Percentiles rank a stretch among this genome's conserved stretches.
phyloP scores from a whole-genome alignment of 2,888 invertebrate species.

The Rhogogaster chlorosoma region DNA sequence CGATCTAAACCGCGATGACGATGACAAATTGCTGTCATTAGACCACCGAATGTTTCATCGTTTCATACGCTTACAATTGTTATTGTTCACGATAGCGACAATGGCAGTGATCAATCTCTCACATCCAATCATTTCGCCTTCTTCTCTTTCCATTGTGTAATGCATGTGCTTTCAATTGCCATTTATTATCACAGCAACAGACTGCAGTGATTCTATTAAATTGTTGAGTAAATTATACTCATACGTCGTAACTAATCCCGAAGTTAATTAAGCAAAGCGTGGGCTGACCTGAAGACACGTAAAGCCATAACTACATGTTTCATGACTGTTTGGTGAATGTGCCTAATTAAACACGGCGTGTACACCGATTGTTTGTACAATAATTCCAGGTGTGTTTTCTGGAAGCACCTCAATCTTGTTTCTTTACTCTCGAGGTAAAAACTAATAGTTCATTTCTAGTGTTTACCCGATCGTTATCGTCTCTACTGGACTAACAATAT shows the following conservation, averaged over 20 bases:
- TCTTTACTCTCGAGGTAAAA: constrained; percentile 2
- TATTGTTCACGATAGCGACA: neutral
- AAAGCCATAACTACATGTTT: neutral
- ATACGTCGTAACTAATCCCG: constrained; percentile 17
- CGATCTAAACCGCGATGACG: constrained; percentile 31
- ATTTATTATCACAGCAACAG: neutral
- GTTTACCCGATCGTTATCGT: neutral
- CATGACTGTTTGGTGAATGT: neutral
- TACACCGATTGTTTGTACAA: constrained; percentile 18
- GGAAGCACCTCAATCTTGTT: neutral
- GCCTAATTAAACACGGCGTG: constrained; percentile 12
- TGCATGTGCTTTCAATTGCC: neutral
- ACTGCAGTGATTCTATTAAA: neutral
- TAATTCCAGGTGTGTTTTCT: neutral
- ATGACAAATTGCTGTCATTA: neutral
- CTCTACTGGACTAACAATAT: neutral
- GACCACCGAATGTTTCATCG: neutral
- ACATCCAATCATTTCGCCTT: neutral
- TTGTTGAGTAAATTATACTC: constrained; percentile 16
- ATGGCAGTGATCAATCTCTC: constrained; percentile 14
- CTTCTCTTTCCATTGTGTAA: neutral
- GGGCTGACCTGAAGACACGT: constrained; percentile 10
- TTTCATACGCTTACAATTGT: neutral
- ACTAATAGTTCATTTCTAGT: neutral
- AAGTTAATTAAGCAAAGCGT: constrained; percentile 24